Evolutionary conservation across 2,888 invertebrate species (phyloP).

Genomic region (Chloroclystis v-ata): DNA sequence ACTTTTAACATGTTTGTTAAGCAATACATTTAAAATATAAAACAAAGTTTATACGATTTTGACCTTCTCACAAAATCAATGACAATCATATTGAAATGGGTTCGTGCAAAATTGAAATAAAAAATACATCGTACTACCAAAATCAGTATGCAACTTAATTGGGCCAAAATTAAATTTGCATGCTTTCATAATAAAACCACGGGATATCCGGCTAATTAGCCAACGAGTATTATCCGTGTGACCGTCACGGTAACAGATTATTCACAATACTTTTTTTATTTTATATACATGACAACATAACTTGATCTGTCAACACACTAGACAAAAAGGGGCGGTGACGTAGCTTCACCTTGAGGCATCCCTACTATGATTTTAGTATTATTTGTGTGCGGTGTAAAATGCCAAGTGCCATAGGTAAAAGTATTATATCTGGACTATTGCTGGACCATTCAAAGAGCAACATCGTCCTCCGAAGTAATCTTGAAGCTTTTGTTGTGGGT

Average conservation of each 20-base stretch:
- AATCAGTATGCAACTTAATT: slow-evolving; percentile 29
- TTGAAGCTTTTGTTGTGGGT: too few species aligned
- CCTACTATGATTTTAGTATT: too few species aligned
- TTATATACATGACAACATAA: background rate
- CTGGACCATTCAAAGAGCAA: too few species aligned
- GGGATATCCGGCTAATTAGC: slow-evolving; percentile 52
- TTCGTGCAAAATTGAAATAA: slow-evolving; percentile 6
- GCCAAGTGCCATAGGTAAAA: too few species aligned
- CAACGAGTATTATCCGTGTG: slow-evolving; percentile 40
- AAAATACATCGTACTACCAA: slow-evolving; percentile 3
- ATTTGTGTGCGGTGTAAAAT: too few species aligned
- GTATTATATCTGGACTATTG: too few species aligned
- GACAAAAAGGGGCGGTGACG: background rate
- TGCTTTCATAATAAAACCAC: slow-evolving; percentile 42
- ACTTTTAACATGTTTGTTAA: too few species aligned
- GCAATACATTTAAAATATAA: background rate
- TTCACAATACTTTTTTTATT: slow-evolving; percentile 21
- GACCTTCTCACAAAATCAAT: background rate
- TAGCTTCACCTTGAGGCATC: background rate
- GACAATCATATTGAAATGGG: slow-evolving; percentile 4
- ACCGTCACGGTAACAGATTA: slow-evolving; percentile 33
- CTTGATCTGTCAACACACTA: too few species aligned
- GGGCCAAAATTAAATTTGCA: slow-evolving; percentile 40
- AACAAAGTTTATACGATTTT: background rate
- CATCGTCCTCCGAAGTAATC: too few species aligned